Evolutionary conservation across 64 coral and sea anemone genomes (phyloP).

Genomic region (Orbicella faveolata): DNA sequence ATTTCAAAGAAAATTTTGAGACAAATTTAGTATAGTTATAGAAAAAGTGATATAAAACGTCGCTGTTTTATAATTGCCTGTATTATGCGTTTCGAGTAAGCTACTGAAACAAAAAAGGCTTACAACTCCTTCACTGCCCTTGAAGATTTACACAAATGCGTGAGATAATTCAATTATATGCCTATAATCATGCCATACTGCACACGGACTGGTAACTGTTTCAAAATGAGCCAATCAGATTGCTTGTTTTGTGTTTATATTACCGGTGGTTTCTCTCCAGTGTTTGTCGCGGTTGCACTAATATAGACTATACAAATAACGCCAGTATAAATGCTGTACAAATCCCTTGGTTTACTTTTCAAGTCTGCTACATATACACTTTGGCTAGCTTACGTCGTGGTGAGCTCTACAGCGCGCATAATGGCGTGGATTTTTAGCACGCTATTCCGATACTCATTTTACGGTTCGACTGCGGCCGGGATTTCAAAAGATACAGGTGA

Average conservation of each 20-base stretch:
- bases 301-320: background rate
- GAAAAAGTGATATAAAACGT: too few relatives aligned
- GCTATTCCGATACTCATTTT: background rate
- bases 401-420: background rate
- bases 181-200: background rate
- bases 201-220: constrained; percentile 11
- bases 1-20: too few relatives aligned
- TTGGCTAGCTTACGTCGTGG: background rate
- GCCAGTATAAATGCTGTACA: constrained; percentile 22
- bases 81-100: background rate
- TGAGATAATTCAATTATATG: background rate
- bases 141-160: background rate
- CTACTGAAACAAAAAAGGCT: background rate
- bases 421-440: constrained; percentile 44
- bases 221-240: constrained; percentile 36
- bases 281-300: constrained; percentile 5
- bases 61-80: too few relatives aligned
- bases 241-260: background rate
- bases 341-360: constrained; percentile 11
- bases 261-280: constrained; percentile 8
- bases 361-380: background rate
- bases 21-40: too few relatives aligned
- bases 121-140: background rate
- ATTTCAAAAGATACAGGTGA: constrained; percentile 18
- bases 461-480: background rate